Conservation (phyloP, 2,797 vertebrate species). For the Ctenopoma multispine region DNA sequence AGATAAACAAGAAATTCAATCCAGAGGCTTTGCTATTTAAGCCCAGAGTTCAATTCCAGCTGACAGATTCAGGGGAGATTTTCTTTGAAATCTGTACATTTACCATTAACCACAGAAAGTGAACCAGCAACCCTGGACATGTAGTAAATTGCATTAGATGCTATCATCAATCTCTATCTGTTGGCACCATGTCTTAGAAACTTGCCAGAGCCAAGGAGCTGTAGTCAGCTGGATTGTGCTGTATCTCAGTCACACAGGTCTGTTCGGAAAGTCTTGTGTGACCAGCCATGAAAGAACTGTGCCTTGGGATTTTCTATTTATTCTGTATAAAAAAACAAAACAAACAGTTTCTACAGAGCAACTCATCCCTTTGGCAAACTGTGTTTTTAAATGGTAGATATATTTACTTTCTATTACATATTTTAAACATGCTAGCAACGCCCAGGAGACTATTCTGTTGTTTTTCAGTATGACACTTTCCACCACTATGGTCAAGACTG, state of each 20-base stretch:
- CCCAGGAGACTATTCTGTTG: too few relatives aligned
- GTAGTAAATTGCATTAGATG: conserved; percentile 81
- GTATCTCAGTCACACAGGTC: conserved; percentile 72
- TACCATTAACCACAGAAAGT: conserved; percentile 64
- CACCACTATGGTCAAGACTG: background rate
- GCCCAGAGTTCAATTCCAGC: conserved; percentile 57
- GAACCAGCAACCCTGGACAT: conserved; percentile 73
- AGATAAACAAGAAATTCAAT: conserved; percentile 72
- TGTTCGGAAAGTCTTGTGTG: conserved; percentile 57
- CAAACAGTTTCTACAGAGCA: conserved; percentile 31
- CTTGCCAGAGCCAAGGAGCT: conserved; percentile 52
- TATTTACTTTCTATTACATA: background rate
- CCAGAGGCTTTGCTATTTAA: conserved; percentile 53
- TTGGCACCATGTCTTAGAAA: conserved; percentile 72
- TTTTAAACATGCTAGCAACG: background rate
- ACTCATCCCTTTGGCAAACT: background rate
- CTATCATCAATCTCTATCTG: conserved; percentile 80
- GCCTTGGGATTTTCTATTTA: conserved; percentile 47
- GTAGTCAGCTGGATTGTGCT: conserved; percentile 51
- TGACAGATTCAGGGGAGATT: conserved; percentile 70
- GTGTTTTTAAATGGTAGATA: background rate
- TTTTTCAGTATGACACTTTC: too few relatives aligned
- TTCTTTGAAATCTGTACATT: conserved; percentile 70
- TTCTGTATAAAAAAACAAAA: conserved; percentile 43
- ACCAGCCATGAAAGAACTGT: conserved; percentile 54